These are phyloP conservation scores for Enteromius radiatus DNA, from an alignment of 2,797 vertebrate species.

Conservation along the genomic window DNA sequence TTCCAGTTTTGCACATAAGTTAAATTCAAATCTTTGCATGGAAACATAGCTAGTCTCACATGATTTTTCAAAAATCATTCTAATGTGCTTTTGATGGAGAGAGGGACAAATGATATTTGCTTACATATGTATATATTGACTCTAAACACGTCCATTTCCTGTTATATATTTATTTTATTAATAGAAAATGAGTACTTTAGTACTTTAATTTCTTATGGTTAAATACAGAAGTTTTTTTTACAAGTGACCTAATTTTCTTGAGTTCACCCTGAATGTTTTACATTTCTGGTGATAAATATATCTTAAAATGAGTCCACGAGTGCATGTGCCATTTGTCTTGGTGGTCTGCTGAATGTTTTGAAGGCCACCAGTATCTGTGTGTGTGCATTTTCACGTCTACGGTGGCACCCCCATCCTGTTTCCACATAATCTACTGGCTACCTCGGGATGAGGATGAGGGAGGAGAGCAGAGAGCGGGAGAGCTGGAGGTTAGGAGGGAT, in stretches of 20 bases:
- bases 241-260: not conserved
- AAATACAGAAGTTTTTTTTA: not conserved
- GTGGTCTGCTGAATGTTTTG: slow-evolving; percentile 31
- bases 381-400: slow-evolving; percentile 40
- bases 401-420: slow-evolving; percentile 59
- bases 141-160: not conserved
- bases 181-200: not conserved
- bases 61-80: not conserved
- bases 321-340: slow-evolving; percentile 4
- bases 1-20: no score
- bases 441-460: slow-evolving; percentile 52
- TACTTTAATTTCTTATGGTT: not conserved
- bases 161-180: not conserved
- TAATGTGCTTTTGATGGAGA: not conserved
- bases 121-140: not conserved
- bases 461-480: slow-evolving; percentile 29
- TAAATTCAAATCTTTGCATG: no score
- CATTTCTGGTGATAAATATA: not conserved
- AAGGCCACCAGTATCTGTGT: slow-evolving; percentile 30
- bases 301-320: not conserved
- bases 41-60: not conserved
- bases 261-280: slow-evolving; percentile 1
- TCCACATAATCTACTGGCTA: slow-evolving; percentile 45
- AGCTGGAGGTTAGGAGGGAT: slow-evolving; percentile 49
- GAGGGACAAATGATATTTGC: not conserved